These are phyloP conservation scores for Trissonchulus latispiculum DNA, from an alignment of 2,888 invertebrate genomes.

Conservation along the genomic window DNA sequence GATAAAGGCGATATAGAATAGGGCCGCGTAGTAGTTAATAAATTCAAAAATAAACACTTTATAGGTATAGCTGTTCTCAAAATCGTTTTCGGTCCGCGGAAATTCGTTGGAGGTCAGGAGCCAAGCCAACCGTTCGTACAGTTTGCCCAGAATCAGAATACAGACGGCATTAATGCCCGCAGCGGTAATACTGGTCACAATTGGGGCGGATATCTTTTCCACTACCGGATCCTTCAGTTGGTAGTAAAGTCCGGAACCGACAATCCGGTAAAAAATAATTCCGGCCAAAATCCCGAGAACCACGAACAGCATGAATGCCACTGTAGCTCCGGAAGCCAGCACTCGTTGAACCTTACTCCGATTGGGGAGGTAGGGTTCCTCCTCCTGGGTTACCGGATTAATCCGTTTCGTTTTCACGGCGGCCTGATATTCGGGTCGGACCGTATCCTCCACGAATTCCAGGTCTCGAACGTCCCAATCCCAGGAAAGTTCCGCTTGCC, in stretches of 20 bases:
- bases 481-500: constrained; percentile 78
- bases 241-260: constrained; percentile 14
- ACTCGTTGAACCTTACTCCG: background rate
- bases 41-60: constrained; percentile 83
- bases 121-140: constrained; percentile 22
- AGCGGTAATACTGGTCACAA: constrained; percentile 82
- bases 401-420: constrained; percentile 60
- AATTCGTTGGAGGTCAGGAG: constrained; percentile 22
- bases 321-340: background rate
- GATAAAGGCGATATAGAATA: constrained; percentile 92
- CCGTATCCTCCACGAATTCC: constrained; percentile 56
- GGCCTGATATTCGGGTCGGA: constrained; percentile 42
- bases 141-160: constrained; percentile 74
- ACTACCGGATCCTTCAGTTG: constrained; percentile 16
- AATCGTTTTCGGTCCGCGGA: constrained; percentile 77
- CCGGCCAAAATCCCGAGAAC: constrained; percentile 18
- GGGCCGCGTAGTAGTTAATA: constrained; percentile 90
- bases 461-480: constrained; percentile 84
- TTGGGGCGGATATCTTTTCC: constrained; percentile 56
- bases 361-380: constrained; percentile 70
- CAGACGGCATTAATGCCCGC: constrained; percentile 83
- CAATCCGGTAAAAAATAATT: constrained; percentile 18
- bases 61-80: constrained; percentile 79
- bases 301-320: constrained; percentile 16
- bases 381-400: constrained; percentile 77